These are phyloP conservation scores for Oligia strigilis DNA, from an alignment of 2,888 invertebrate genomes.

Conservation along the genomic window DNA sequence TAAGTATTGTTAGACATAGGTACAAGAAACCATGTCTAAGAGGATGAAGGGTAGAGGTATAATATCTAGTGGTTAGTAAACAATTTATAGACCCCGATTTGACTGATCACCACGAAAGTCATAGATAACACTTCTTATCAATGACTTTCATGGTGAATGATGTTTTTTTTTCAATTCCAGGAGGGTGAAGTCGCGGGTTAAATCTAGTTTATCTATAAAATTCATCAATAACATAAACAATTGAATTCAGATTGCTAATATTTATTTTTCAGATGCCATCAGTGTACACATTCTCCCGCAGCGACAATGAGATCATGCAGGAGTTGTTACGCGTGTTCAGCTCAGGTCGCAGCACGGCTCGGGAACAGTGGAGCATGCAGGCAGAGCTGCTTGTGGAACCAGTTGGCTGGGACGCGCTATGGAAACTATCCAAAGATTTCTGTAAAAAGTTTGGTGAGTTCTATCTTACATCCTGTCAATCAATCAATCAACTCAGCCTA, in stretches of 20 bases:
- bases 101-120: neutral
- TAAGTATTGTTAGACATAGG: neutral
- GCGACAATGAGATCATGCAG: slow-evolving; percentile 82
- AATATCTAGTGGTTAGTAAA: neutral
- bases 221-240: neutral
- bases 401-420: slow-evolving; percentile 93
- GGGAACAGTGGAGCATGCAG: slow-evolving; percentile 86
- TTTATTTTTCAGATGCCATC: slow-evolving; percentile 79
- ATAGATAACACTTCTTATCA: too few species aligned
- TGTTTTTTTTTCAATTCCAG: too few species aligned
- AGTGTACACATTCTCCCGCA: slow-evolving; percentile 84
- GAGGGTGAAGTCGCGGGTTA: neutral
- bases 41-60: too few species aligned
- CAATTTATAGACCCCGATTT: neutral
- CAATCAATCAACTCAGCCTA: neutral
- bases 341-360: slow-evolving; percentile 80
- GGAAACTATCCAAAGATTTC: slow-evolving; percentile 92
- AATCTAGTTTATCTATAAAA: neutral
- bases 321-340: slow-evolving; percentile 82
- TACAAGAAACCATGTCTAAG: neutral
- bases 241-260: neutral
- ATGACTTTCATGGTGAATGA: neutral
- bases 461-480: neutral
- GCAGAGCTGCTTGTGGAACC: slow-evolving; percentile 92
- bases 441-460: slow-evolving; percentile 91